Conservation (phyloP, 2,797 vertebrate genomes). For the Gadopsis marmoratus region DNA sequence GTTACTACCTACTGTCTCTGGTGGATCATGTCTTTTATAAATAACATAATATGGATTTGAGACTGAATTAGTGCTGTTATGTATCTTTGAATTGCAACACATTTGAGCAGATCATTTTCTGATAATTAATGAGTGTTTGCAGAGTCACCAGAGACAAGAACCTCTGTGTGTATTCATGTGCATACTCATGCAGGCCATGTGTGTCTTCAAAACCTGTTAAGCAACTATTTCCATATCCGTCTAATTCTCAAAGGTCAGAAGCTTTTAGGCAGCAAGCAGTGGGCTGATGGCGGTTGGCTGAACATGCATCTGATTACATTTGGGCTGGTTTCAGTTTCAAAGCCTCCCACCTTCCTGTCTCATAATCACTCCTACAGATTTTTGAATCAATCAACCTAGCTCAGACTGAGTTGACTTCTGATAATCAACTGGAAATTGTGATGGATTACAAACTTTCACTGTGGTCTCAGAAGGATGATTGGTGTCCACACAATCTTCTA, state of each 20-base stretch:
- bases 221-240: constrained; percentile 78
- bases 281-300: constrained; percentile 77
- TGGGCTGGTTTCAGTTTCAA: constrained; percentile 82
- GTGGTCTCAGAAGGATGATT: constrained; percentile 55
- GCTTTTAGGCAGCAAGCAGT: constrained; percentile 71
- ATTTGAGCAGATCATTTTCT: constrained; percentile 9
- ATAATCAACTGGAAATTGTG: constrained; percentile 63
- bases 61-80: constrained; percentile 12
- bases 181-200: constrained; percentile 24
- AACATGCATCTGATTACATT: constrained; percentile 78
- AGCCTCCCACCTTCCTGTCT: constrained; percentile 84
- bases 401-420: constrained; percentile 52
- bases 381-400: constrained; percentile 59
- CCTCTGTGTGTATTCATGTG: constrained; percentile 20
- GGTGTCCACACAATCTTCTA: constrained; percentile 50
- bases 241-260: constrained; percentile 79
- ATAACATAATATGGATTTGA: constrained; percentile 31
- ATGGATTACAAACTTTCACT: constrained; percentile 36
- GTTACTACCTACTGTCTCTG: constrained; percentile 61
- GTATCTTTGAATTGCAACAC: constrained; percentile 16
- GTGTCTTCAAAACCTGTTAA: constrained; percentile 60
- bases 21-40: constrained; percentile 41
- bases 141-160: constrained; percentile 26
- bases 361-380: constrained; percentile 79
- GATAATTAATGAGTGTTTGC: constrained; percentile 41